A percentile compares a stretch with the other conserved stretches of the same genome.
phyloP scores from a whole-genome alignment of 2,888 invertebrate species.

The Caenorhabditis plicata region DNA sequence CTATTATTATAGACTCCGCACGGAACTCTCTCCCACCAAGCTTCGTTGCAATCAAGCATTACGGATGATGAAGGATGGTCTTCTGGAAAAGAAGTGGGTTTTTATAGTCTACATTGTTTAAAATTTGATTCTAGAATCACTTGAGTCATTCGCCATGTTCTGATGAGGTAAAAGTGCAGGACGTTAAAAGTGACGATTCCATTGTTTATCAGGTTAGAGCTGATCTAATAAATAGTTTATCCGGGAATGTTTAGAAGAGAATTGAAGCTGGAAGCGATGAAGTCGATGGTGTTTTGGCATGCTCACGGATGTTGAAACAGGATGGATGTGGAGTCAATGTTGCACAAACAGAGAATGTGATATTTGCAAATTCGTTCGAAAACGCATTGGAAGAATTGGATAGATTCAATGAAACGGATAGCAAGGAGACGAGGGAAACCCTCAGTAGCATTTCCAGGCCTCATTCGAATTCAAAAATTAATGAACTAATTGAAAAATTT shows the following conservation, averaged over 20 bases:
- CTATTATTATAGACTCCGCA: too few relatives aligned
- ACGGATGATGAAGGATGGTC: conserved; percentile 38
- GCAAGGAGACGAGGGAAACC: too few relatives aligned
- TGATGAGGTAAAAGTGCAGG: conserved; percentile 3
- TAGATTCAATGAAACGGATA: too few relatives aligned
- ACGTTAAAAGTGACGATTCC: not conserved
- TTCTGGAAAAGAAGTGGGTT: conserved; percentile 24
- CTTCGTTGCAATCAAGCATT: conserved; percentile 16
- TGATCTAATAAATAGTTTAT: too few relatives aligned
- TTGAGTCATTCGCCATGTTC: conserved; percentile 11
- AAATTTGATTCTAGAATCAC: not conserved
- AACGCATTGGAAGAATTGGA: conserved; percentile 15
- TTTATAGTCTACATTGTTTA: not conserved
- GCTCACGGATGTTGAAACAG: conserved; percentile 7
- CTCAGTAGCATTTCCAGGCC: too few relatives aligned
- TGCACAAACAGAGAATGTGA: conserved; percentile 2
- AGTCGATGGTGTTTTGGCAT: conserved; percentile 12
- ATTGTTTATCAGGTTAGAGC: not conserved
- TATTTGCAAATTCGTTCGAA: conserved; percentile 17
- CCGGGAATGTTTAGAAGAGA: conserved; percentile 5
- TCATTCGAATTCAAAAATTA: conserved; percentile 14
- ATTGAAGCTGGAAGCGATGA: conserved; percentile 25
- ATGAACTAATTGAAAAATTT: conserved; percentile 27
- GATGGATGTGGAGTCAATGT: conserved; percentile 1
- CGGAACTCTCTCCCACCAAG: conserved; percentile 14